These are phyloP conservation scores for Ceuthmochares aereus DNA, from an alignment of 2,113 vertebrate species.

Conservation along the genomic window DNA sequence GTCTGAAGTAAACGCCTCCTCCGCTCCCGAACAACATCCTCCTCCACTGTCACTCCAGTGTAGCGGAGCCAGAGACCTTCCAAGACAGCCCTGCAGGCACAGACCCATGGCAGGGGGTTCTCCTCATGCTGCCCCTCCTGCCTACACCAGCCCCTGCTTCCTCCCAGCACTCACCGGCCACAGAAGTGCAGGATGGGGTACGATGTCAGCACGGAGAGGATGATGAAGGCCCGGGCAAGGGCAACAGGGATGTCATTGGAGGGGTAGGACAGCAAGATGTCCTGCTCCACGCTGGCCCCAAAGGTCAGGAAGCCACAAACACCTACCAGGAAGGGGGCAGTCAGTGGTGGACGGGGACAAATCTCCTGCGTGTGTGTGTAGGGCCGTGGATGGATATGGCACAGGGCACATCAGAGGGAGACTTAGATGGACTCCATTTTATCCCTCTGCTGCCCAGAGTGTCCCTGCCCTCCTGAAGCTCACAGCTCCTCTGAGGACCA, in stretches of 20 bases:
- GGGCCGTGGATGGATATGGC: not conserved
- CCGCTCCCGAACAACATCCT: conserved; percentile 86
- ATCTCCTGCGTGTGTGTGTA: not conserved
- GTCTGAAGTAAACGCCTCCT: conserved; percentile 89
- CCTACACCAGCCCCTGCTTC: not conserved
- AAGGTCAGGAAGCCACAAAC: conserved; percentile 96
- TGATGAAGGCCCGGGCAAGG: conserved; percentile 91
- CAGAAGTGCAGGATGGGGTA: conserved; percentile 98
- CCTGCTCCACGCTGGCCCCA: conserved; percentile 87
- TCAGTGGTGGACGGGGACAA: not conserved
- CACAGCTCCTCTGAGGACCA: not conserved
- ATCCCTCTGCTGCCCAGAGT: not conserved
- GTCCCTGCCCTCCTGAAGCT: not conserved
- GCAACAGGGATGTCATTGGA: conserved; percentile 91
- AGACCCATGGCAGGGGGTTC: not conserved
- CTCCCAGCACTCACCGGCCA: conserved; percentile 81
- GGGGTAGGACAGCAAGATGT: conserved; percentile 94
- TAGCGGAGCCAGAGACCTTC: conserved; percentile 96
- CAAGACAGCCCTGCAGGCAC: conserved; percentile 85
- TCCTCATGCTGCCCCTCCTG: accelerated
- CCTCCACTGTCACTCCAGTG: conserved; percentile 87
- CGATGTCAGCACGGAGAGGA: conserved; percentile 92
- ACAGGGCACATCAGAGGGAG: not conserved
- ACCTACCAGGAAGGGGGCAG: conserved; percentile 73
- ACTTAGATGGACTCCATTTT: not conserved